These are phyloP conservation scores for Julus scanicus DNA, from an alignment of 2,888 invertebrate species.

Conservation along the genomic window DNA sequence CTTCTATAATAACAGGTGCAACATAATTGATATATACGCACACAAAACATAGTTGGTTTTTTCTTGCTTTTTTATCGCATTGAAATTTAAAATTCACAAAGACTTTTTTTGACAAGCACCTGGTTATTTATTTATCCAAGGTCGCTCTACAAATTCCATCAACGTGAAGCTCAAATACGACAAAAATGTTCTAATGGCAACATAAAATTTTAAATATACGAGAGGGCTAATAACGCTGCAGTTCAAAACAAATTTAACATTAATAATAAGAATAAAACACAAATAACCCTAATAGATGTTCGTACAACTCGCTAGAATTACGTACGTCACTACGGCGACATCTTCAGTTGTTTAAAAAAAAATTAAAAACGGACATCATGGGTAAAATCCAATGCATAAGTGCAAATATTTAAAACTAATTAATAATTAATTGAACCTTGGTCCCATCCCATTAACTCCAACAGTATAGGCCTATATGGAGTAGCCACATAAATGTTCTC, in stretches of 20 bases:
- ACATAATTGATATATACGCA: neutral
- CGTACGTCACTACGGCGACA: neutral
- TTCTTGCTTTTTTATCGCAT: too few relatives aligned
- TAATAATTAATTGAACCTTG: slow-evolving; percentile 27
- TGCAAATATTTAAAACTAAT: slow-evolving; percentile 23
- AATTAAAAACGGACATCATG: neutral
- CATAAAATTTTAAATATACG: neutral
- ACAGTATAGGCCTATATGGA: slow-evolving; percentile 24
- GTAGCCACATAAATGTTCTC: neutral
- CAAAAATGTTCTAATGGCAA: neutral
- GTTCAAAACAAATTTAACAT: too few relatives aligned
- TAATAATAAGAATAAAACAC: neutral
- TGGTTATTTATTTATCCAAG: slow-evolving; percentile 22
- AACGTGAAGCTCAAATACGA: neutral
- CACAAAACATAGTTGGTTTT: too few relatives aligned
- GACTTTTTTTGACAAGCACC: neutral
- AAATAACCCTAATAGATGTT: neutral
- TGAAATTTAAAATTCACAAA: neutral
- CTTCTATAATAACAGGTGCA: slow-evolving; percentile 3
- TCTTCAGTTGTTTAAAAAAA: neutral
- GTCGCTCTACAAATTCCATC: neutral
- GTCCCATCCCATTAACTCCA: slow-evolving; percentile 16
- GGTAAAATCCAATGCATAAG: neutral
- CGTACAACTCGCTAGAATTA: neutral
- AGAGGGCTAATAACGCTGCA: neutral